Conservation (phyloP, 2,888 invertebrate species). For the Chydorus sphaericus region DNA sequence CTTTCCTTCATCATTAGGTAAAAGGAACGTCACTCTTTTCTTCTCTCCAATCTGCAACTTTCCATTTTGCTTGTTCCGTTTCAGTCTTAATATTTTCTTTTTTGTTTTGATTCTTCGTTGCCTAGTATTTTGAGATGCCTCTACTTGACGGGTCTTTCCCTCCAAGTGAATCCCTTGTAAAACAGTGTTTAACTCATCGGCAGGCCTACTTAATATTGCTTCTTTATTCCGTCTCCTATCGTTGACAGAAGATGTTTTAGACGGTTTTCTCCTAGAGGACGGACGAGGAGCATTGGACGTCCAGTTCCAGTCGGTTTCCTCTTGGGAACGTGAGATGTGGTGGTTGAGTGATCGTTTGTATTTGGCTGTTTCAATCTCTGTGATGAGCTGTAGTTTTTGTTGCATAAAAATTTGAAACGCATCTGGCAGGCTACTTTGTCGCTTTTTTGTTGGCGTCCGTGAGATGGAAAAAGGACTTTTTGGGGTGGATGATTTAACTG, state of each 20-base stretch:
- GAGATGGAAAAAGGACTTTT: neutral
- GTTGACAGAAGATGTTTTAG: too few relatives aligned
- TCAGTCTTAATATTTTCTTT: too few relatives aligned
- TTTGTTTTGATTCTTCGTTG: too few relatives aligned
- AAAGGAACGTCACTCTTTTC: too few relatives aligned
- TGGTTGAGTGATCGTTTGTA: neutral
- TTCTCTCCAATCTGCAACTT: too few relatives aligned
- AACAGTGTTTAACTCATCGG: too few relatives aligned
- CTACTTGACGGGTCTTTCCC: too few relatives aligned
- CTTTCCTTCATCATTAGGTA: too few relatives aligned
- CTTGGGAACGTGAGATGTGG: neutral
- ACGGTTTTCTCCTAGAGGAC: neutral
- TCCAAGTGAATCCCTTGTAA: neutral
- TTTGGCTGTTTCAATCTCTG: conserved; percentile 8
- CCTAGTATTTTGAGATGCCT: too few relatives aligned
- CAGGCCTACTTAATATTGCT: too few relatives aligned
- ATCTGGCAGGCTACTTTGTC: neutral
- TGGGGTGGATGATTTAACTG: neutral
- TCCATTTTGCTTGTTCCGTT: too few relatives aligned
- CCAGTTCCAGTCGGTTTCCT: conserved; percentile 10
- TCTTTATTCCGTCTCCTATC: neutral
- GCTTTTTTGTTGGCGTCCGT: neutral
- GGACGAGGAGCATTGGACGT: conserved; percentile 10
- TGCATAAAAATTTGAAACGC: neutral
- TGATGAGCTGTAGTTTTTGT: conserved; percentile 3